Evolutionary conservation across 2,888 invertebrate genomes (phyloP).

Genomic region (Mermis nigrescens): DNA sequence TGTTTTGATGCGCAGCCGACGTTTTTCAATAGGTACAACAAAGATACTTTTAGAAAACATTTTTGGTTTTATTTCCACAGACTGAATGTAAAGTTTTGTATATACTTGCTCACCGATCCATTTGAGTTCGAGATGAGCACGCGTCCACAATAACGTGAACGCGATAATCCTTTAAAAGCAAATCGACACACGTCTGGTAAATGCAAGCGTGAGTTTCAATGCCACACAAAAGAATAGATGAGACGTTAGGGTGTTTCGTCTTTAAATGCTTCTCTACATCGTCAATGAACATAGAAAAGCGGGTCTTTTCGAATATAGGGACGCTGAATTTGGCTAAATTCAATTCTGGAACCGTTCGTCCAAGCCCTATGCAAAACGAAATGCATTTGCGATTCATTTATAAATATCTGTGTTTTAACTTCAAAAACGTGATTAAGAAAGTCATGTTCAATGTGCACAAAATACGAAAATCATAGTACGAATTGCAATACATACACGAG

Average conservation of each 20-base stretch:
- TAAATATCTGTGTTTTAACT: too few species aligned
- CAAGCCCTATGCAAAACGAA: constrained; percentile 33
- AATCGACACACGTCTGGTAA: constrained; percentile 41
- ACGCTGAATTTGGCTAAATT: constrained; percentile 34
- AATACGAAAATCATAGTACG: too few species aligned
- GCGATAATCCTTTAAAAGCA: constrained; percentile 37
- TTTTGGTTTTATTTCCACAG: too few species aligned
- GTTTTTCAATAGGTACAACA: too few species aligned
- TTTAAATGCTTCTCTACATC: neutral
- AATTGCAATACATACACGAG: too few species aligned
- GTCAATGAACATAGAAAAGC: constrained; percentile 39
- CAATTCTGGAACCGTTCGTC: constrained; percentile 40
- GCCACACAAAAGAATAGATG: constrained; percentile 37
- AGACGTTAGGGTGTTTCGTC: constrained; percentile 8
- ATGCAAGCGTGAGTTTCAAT: constrained; percentile 45
- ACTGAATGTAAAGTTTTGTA: too few species aligned
- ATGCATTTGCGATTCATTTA: too few species aligned
- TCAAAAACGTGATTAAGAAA: too few species aligned
- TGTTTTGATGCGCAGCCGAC: too few species aligned
- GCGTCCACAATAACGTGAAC: constrained; percentile 42
- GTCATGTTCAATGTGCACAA: too few species aligned
- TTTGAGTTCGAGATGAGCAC: constrained; percentile 32
- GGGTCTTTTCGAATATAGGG: constrained; percentile 36
- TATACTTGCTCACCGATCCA: neutral
- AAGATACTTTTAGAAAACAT: too few species aligned